Percentiles rank a stretch among this genome's conserved stretches.
Conservation (phyloP, 2,888 invertebrate genomes). For the Halictus quadricinctus region DNA sequence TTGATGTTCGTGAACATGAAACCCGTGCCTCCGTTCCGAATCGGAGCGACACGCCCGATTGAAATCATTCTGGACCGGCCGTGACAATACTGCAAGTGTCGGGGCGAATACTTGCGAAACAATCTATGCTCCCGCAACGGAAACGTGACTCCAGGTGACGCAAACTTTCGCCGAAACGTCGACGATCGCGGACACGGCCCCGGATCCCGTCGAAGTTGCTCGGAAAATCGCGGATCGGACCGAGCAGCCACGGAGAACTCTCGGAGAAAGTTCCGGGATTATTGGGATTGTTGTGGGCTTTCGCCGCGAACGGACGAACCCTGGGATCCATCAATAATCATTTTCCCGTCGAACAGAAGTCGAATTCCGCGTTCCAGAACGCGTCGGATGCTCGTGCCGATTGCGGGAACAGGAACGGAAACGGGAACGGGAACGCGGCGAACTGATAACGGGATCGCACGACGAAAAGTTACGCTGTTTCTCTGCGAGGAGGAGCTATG, state of each 20-base stretch:
- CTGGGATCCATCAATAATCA: constrained; percentile 51
- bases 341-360: constrained; percentile 54
- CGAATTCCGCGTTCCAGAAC: constrained; percentile 61
- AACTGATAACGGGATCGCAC: constrained; percentile 61
- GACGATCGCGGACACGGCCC: not conserved
- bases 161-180: constrained; percentile 11
- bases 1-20: not conserved
- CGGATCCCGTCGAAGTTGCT: constrained; percentile 23
- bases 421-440: constrained; percentile 64
- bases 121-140: constrained; percentile 49
- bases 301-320: constrained; percentile 7
- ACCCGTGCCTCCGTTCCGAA: not conserved
- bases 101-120: constrained; percentile 25
- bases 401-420: constrained; percentile 54
- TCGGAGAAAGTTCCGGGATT: constrained; percentile 50
- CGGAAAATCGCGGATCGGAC: constrained; percentile 13
- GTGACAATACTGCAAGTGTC: not conserved
- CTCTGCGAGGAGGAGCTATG: constrained; percentile 37
- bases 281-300: constrained; percentile 55
- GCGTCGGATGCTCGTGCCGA: constrained; percentile 43
- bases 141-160: not conserved
- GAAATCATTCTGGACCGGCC: not conserved
- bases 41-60: not conserved
- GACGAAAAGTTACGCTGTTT: constrained; percentile 55
- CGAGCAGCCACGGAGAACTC: constrained; percentile 1